Conservation (phyloP, 1,140 invertebrate genomes). For the Hyposmocoma kahamanoa region DNA sequence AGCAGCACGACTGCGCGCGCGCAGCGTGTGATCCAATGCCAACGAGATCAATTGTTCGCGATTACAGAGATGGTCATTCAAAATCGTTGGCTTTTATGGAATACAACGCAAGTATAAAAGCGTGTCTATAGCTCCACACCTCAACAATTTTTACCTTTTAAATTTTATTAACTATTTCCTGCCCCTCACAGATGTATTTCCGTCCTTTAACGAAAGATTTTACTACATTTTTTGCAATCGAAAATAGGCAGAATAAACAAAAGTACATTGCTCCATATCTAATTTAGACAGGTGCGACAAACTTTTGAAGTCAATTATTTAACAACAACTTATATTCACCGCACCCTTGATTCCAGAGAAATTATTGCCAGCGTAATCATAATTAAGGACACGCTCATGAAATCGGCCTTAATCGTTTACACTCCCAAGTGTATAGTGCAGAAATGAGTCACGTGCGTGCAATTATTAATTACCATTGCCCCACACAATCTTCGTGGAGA, state of each 20-base stretch:
- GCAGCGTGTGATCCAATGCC: constrained; percentile 54
- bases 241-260: no score
- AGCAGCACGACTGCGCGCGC: constrained; percentile 46
- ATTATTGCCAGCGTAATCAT: no score
- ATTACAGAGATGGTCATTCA: constrained; percentile 51
- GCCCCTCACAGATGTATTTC: constrained; percentile 30
- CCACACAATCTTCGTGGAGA: not conserved
- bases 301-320: no score
- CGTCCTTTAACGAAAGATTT: no score
- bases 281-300: no score
- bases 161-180: constrained; percentile 49
- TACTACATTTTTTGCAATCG: no score
- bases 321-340: no score
- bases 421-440: no score
- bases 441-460: not conserved
- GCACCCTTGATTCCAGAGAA: no score
- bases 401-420: not conserved
- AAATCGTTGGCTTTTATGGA: constrained; percentile 47
- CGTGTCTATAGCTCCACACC: constrained; percentile 15
- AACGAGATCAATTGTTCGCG: constrained; percentile 47
- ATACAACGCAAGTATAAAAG: constrained; percentile 38
- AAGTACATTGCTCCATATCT: no score
- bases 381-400: not conserved
- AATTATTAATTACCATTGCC: not conserved
- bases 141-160: constrained; percentile 31